These are phyloP conservation scores for Epinephelus cyanopodus DNA, from an alignment of 2,113 vertebrate species.

Conservation along the genomic window DNA sequence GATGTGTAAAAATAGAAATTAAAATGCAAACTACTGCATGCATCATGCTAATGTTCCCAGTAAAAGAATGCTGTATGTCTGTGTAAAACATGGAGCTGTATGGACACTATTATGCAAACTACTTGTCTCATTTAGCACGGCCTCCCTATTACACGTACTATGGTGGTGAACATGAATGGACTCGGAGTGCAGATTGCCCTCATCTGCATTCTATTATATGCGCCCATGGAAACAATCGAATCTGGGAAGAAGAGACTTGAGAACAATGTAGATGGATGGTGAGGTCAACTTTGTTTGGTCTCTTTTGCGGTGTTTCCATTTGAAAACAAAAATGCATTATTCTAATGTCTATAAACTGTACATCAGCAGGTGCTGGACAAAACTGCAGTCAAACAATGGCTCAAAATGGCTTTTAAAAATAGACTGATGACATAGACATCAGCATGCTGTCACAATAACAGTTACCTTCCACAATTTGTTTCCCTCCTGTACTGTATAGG, in stretches of 20 bases:
- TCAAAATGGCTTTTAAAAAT: background rate
- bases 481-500: background rate
- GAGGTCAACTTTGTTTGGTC: background rate
- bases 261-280: conserved; percentile 37
- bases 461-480: conserved; percentile 2
- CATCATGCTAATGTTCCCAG: background rate
- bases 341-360: conserved; percentile 15
- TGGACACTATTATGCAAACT: background rate
- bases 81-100: conserved; percentile 2
- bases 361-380: background rate
- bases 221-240: conserved; percentile 21
- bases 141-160: background rate
- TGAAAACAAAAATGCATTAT: conserved; percentile 22
- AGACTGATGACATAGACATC: background rate
- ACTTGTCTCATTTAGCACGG: background rate
- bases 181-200: background rate
- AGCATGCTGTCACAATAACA: background rate
- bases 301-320: background rate
- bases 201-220: conserved; percentile 14
- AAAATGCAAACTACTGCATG: conserved; percentile 24
- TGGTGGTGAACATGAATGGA: conserved; percentile 7
- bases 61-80: background rate
- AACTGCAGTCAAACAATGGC: background rate
- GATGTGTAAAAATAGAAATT: conserved; percentile 25
- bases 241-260: conserved; percentile 6